Evolutionary conservation across 2,113 vertebrate species (phyloP), one percentile per base, ranked within the genome.

Genomic region (Gavialis gangeticus): DNA sequence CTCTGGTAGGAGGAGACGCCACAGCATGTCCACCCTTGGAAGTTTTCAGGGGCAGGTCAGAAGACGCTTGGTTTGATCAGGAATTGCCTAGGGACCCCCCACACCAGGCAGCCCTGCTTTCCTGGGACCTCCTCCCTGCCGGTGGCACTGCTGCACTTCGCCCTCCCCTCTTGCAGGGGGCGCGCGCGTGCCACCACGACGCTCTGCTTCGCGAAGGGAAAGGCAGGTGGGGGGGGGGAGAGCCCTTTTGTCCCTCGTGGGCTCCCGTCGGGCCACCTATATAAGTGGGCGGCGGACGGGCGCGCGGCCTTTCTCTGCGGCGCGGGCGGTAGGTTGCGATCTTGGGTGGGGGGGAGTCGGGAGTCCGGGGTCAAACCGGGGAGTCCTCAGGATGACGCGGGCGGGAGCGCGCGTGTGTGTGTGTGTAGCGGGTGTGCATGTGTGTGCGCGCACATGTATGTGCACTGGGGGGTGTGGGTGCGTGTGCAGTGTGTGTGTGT

Each of bases 251-350:
- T 1, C 17, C 10, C 71, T 28, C 4, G 25, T 2, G 3, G 25
- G 1, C 63, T 3, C 4, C 19, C 76, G 7, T 0, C 22, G 25
- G 11, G 56, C 17, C 2, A 8, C 3, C 54, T 84, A 89, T 97
- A 97, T 92, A 96, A 93, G 30, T 4, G 13, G 6, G 3, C 1
- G 85, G 18, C 28, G 83, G 2, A 0, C 0, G 0, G 0, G 0
- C 0, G 0, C 0, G 0, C 0, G 0, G 0, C 28, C 2, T 85
- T 88, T 92, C 2, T 1, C 4, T 1, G 1, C 18, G 37, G 17
- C 0, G 14, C 15, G 0, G 18, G 13, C 1, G 24, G 1, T 54
- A 1, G 0, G 5, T 2, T 0, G 27, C 0, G 1, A 10, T 2
- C 19, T 58, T 54, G 5, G 18, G 75, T 3, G 14, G 17, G 11